phyloP scores from a whole-genome alignment of 2,888 invertebrate genomes.

The Perithous albicinctus region DNA sequence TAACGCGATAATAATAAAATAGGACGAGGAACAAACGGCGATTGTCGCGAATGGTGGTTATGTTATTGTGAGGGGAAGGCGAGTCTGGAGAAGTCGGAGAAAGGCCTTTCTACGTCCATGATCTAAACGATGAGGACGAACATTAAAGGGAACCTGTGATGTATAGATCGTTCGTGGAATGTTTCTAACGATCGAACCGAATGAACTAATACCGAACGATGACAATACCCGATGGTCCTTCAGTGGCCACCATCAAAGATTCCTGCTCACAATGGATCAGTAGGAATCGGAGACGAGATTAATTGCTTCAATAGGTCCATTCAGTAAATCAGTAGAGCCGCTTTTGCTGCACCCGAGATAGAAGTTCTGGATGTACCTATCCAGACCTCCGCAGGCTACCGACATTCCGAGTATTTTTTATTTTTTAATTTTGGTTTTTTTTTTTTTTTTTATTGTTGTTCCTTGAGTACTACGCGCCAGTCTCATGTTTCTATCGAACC shows the following conservation, averaged over 20 bases:
- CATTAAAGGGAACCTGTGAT: constrained; percentile 13
- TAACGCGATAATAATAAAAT: constrained; percentile 73
- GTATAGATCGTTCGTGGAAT: constrained; percentile 26
- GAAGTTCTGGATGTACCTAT: neutral
- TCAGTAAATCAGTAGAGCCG: constrained; percentile 54
- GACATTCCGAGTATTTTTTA: constrained; percentile 32
- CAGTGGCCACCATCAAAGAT: constrained; percentile 21
- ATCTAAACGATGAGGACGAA: constrained; percentile 7
- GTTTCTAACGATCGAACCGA: constrained; percentile 70
- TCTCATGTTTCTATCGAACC: constrained; percentile 56
- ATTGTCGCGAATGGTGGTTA: constrained; percentile 37
- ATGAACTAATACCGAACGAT: constrained; percentile 71
- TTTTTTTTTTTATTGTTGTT: constrained; percentile 44
- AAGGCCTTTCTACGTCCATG: constrained; percentile 13
- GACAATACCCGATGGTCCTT: constrained; percentile 67
- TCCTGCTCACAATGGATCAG: constrained; percentile 57
- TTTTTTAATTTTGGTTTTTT: no score
- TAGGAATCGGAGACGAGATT: constrained; percentile 63
- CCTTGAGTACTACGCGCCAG: neutral
- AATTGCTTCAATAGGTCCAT: constrained; percentile 70
- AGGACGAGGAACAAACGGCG: constrained; percentile 32
- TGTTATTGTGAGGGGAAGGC: neutral
- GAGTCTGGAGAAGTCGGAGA: neutral
- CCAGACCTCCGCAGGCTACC: constrained; percentile 1
- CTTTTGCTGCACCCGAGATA: neutral